Base-by-base conservation (phyloP, 1,140 invertebrate species). In the Antheraea mylitta region DNA sequence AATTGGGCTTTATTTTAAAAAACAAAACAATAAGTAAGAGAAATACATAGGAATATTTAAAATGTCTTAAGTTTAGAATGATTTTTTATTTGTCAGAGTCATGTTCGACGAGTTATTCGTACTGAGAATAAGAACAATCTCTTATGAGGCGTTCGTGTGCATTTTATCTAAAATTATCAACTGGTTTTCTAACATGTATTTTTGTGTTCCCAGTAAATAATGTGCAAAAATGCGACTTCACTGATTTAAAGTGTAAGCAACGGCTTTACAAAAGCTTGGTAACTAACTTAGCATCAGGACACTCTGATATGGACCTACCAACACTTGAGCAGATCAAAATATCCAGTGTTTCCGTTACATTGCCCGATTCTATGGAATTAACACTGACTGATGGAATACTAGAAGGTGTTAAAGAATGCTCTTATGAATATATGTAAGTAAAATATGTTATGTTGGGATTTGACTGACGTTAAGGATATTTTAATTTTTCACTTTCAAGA, bases 361-460 rank as follows among this genome's bases (percentile, higher is more conserved):
- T 63, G 10, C 61, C 61, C 22, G 36, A 30, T n/a, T 11, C 19
- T 3, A 22, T 36, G 36, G 3, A 63, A 37, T 36, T 63, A 16
- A 36, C 11, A 5, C 16, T 63, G 2, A 13, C 36, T 7, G 30
- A 63, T 19, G 30, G 7, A 30, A 3, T 30, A 36, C 19, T 22
- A 10, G 36, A 30, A 36, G 61, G 61, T 10, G 7, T 63, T 10
- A 63, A 63, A 36, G 61, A 63, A 13, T 63, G 61, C n/a, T 30
- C 61, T 16, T 63, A 30, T 16, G 30, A 19, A 5, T 3, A 63
- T 36, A 16, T 63, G 61, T 63, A 63, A 19, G 61, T 36, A 63
- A 13, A 59, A 2, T 59, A n/a, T 8, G 18, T 59, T 59, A 13
- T n/a, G 7, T 18, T 22, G 48, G 8, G 18, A 13, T 9, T 58